These are phyloP conservation scores for Pygocentrus nattereri DNA, from an alignment of 2,797 vertebrate genomes.

Conservation along the genomic window DNA sequence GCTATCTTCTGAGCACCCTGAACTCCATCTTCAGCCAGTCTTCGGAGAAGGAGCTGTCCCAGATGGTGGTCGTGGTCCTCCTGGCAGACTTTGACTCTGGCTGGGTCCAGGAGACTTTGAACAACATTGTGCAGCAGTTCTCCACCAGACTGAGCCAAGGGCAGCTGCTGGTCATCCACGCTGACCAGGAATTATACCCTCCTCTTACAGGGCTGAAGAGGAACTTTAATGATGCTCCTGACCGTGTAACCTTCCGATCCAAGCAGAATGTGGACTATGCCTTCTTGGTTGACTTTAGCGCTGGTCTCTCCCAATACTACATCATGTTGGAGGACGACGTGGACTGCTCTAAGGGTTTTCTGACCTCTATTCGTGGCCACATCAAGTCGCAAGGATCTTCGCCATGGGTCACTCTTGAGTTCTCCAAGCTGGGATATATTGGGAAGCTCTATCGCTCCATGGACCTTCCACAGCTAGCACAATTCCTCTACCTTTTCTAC, in stretches of 20 bases:
- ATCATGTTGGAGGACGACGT: conserved; percentile 88
- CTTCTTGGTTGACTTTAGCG: conserved; percentile 83
- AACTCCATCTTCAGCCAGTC: conserved; percentile 84
- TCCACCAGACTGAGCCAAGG: conserved; percentile 70
- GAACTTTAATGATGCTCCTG: conserved; percentile 76
- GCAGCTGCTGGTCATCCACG: conserved; percentile 81
- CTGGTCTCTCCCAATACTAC: conserved; percentile 83
- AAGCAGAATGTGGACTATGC: conserved; percentile 89
- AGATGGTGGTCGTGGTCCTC: conserved; percentile 86
- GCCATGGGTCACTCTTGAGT: conserved; percentile 86
- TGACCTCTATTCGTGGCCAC: conserved; percentile 74
- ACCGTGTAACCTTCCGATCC: conserved; percentile 83
- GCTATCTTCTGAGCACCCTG: conserved; percentile 81
- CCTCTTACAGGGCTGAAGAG: conserved; percentile 78
- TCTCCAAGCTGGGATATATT: conserved; percentile 87
- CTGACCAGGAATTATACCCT: conserved; percentile 72
- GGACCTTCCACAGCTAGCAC: conserved; percentile 80
- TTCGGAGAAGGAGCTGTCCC: conserved; percentile 75
- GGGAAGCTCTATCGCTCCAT: conserved; percentile 87
- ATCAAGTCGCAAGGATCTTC: conserved; percentile 68
- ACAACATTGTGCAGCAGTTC: conserved; percentile 66
- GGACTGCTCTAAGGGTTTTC: conserved; percentile 77
- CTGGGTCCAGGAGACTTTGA: conserved; percentile 71
- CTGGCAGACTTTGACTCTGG: conserved; percentile 76
- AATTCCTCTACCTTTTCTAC: conserved; percentile 89